Evolutionary conservation across 2,888 invertebrate genomes (phyloP).

Genomic region (Amblyjoppa fuscipennis): DNA sequence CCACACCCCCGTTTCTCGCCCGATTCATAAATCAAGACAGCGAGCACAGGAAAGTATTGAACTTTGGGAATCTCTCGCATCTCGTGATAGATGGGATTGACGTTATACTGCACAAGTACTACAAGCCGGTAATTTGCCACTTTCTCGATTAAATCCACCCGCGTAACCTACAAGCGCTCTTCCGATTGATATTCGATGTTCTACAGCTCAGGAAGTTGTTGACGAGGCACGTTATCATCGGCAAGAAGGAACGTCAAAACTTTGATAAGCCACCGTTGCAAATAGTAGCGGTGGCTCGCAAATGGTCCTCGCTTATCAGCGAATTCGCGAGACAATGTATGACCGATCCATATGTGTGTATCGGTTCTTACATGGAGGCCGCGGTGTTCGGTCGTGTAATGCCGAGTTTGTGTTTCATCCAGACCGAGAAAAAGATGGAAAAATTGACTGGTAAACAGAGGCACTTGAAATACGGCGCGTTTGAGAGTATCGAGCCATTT

Average conservation of each 20-base stretch:
- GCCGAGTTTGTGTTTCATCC: conserved; percentile 85
- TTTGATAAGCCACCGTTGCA: conserved; percentile 84
- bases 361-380: conserved; percentile 91
- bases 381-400: conserved; percentile 89
- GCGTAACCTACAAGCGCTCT: conserved; percentile 64
- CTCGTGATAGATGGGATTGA: conserved; percentile 91
- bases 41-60: conserved; percentile 85
- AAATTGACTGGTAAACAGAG: conserved; percentile 82
- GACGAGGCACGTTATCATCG: conserved; percentile 60
- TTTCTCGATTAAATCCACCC: conserved; percentile 12
- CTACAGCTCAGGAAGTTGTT: conserved; percentile 61
- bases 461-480: background rate
- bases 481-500: background rate
- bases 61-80: conserved; percentile 88
- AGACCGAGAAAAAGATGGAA: conserved; percentile 85
- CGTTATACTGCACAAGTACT: conserved; percentile 87
- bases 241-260: conserved; percentile 59
- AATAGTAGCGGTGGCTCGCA: conserved; percentile 87
- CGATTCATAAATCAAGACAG: conserved; percentile 84
- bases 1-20: conserved; percentile 88
- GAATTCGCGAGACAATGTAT: conserved; percentile 86
- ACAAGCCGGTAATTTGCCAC: conserved; percentile 75
- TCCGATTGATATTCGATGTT: conserved; percentile 1
- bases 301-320: conserved; percentile 89
- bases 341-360: conserved; percentile 88